phyloP scores from a whole-genome alignment of 2,113 vertebrate genomes.

The Oenanthe melanoleuca region DNA sequence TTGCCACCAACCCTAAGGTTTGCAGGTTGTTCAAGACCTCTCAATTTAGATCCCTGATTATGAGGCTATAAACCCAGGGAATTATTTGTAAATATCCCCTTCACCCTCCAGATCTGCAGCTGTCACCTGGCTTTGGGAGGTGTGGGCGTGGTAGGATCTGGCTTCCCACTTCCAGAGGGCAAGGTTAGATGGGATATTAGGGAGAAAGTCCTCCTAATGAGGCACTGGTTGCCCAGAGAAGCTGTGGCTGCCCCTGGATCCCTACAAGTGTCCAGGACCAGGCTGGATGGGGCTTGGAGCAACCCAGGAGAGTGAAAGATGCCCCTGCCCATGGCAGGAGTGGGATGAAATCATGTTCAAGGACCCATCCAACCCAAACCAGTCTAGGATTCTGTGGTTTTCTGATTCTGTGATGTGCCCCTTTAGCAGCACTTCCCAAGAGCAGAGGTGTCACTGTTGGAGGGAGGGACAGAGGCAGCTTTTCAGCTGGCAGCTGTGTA shows the following conservation, averaged over 20 bases:
- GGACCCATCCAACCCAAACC: background rate
- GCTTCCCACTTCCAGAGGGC: background rate
- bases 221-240: background rate
- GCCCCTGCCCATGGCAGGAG: background rate
- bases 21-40: background rate
- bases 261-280: background rate
- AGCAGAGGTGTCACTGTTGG: background rate
- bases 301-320: rapidly evolving
- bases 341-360: background rate
- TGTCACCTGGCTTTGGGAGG: background rate
- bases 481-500: background rate
- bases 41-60: background rate
- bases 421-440: background rate
- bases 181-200: background rate
- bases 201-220: background rate
- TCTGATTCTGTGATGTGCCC: background rate
- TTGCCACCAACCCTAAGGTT: background rate
- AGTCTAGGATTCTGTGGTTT: background rate
- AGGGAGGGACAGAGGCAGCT: background rate
- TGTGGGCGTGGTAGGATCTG: background rate
- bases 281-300: rapidly evolving
- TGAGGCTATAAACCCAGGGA: background rate
- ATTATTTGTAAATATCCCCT: background rate
- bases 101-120: background rate
- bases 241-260: background rate